Base-by-base conservation (phyloP, 2,888 invertebrate genomes). In the Anodontia alba region DNA sequence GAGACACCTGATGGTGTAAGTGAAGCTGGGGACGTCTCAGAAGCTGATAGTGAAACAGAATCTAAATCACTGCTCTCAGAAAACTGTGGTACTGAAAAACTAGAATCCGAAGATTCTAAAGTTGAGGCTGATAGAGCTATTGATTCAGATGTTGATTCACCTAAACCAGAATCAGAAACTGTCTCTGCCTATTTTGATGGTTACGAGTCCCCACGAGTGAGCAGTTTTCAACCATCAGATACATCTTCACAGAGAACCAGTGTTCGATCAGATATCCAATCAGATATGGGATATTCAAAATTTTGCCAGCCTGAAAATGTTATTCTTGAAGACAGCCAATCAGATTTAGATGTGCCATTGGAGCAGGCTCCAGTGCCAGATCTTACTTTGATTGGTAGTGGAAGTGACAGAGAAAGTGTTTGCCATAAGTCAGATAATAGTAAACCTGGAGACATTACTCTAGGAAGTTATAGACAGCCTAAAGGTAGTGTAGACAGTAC, bases 71-170 rank as follows among this genome's bases (percentile, higher is more conserved):
- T 76, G 1, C 54, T 66, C 20, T 84, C 84, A 46, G 84, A 84
- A 15, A 80, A 85, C 76, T 80, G 78, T 73, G 85, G 80, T 8
- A 82, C 82, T 20, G 85, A 82, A 66, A 78, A 82, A 76, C 62
- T 82, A 3, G 85, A 82, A 54, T 85, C 82, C 20, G 85, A 85
- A 69, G 85, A 85, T 72, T 85, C 85, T 5, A 85, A 85, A 68
- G 85, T 82, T 20, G 85, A 85, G 51, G 85, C 85, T 23, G 85
- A 85, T 42, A 69, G 82, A 69, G 80, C 36, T 31, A 70, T 80
- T 23, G 85, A 85, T 68, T 80, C 76, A n/a, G 80, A 81, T 72
- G 68, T 49, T 20, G 82, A 82, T 33, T 79, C 76, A 10, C 80
- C 76, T 12, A 75, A 69, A 57, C 70, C 54, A 8, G 80, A 82